A percentile compares a stretch with the other conserved stretches of the same genome.
These are phyloP conservation scores for Digitonthophagus gazella DNA, from an alignment of 2,888 invertebrate species.

Conservation along the genomic window DNA sequence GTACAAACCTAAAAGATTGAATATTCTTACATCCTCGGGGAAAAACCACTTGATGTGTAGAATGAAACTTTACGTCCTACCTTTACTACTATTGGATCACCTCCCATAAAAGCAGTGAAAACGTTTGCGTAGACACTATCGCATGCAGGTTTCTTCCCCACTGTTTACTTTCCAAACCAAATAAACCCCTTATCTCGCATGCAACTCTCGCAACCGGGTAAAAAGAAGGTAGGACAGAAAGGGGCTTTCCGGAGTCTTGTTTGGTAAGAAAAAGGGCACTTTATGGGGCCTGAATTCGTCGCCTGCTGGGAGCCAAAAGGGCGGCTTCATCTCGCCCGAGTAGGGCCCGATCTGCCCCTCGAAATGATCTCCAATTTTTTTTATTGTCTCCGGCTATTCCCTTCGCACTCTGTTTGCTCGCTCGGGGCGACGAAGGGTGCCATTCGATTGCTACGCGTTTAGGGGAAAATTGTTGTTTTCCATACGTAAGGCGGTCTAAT, in stretches of 20 bases:
- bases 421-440: slow-evolving; percentile 1
- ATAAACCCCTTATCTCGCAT: neutral
- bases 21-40: neutral
- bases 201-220: neutral
- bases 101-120: neutral
- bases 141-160: neutral
- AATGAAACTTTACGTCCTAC: neutral
- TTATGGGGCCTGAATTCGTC: slow-evolving; percentile 29
- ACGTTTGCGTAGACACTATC: neutral
- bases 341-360: slow-evolving; percentile 26
- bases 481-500: neutral
- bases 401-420: slow-evolving; percentile 26
- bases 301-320: slow-evolving; percentile 22
- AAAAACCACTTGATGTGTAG: neutral
- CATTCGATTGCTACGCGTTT: slow-evolving; percentile 3
- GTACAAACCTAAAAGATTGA: too few species aligned
- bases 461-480: slow-evolving; percentile 8
- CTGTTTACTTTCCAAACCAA: neutral
- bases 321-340: slow-evolving; percentile 28
- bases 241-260: slow-evolving; percentile 2
- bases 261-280: slow-evolving; percentile 27
- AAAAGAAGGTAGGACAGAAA: neutral
- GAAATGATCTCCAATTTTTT: slow-evolving; percentile 29
- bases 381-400: slow-evolving; percentile 28
- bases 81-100: neutral